Evolutionary conservation across 2,888 invertebrate species (phyloP), one percentile per base, ranked within the genome.

Genomic region (Oxycera nigricornis): DNA sequence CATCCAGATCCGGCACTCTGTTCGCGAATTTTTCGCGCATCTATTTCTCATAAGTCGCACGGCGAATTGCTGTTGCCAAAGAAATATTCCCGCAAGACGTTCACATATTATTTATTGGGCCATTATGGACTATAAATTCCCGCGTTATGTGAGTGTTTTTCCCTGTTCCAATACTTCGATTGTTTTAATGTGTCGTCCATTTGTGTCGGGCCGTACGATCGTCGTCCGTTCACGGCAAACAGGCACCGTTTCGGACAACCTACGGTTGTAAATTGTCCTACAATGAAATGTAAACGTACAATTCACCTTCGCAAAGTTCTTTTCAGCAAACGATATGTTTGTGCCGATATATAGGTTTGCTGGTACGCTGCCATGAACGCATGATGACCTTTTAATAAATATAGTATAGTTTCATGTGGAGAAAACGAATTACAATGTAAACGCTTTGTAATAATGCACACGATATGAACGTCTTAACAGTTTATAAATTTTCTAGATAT

Each of bases 21-120:
- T 59, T 59, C 22, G 41, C 20, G 9, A 50, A 59, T 74, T 65
- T 62, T 68, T 41, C 20, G n/a, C 68, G 52, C 30, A 39, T n/a
- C 14, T 67, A 61, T 72, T 74, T 76, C 65, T 72, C 76, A 76
- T 73, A 76, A 76, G 76, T 70, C 70, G 26, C 52, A n/a, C 14
- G 52, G 28, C 28, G 50, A 50, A 68, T 67, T 41, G 55, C 22
- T 55, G 14, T 50, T 59, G 70, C 70, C 26, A 68, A 24, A 70
- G 52, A 70, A 70, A 65, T 39, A 50, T 74, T 72, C 74, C 39
- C 14, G 55, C 59, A 55, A 52, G 72, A 74, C 72, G 68, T 76
- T 76, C 67, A n/a, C n/a, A 73, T 75, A 75, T 77, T 76, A 77
- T 77, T 77, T 77, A 76, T 77, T 72, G 76, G 55, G 62, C 72